Percentiles rank a stretch among this genome's conserved stretches.
Evolutionary conservation across 1,140 invertebrate genomes (phyloP).

Genomic region (Drosophila leontia): DNA sequence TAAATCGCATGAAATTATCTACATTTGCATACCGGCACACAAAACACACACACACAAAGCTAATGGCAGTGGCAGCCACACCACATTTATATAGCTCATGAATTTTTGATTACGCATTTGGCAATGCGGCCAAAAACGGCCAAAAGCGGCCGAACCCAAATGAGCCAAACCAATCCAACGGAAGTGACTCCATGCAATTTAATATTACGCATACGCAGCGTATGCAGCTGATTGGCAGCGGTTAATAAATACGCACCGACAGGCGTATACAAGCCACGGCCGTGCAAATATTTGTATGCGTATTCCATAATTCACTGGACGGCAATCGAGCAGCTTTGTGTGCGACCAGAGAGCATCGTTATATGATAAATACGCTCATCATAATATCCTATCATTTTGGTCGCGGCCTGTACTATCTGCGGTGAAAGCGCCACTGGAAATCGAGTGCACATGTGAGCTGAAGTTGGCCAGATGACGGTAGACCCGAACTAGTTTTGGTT

Average conservation of each 20-base stretch:
- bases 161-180: slow-evolving; percentile 60
- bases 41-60: slow-evolving; percentile 32
- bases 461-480: not conserved
- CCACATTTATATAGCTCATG: slow-evolving; percentile 69
- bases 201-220: slow-evolving; percentile 75
- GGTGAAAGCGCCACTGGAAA: slow-evolving; percentile 13
- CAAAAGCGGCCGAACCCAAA: slow-evolving; percentile 31
- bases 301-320: slow-evolving; percentile 47
- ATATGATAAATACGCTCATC: slow-evolving; percentile 41
- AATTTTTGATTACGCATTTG: slow-evolving; percentile 81
- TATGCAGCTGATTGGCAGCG: slow-evolving; percentile 70
- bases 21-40: slow-evolving; percentile 48
- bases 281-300: slow-evolving; percentile 47
- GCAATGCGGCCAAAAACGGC: slow-evolving; percentile 66
- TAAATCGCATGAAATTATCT: slow-evolving; percentile 66
- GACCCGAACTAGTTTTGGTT: not conserved
- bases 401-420: slow-evolving; percentile 11
- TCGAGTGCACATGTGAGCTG: not conserved
- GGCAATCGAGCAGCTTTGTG: slow-evolving; percentile 45
- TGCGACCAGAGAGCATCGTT: slow-evolving; percentile 46
- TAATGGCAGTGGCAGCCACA: slow-evolving; percentile 43
- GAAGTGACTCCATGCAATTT: slow-evolving; percentile 70
- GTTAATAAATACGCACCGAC: slow-evolving; percentile 61
- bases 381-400: slow-evolving; percentile 46
- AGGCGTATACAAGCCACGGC: not conserved